phyloP scores from a whole-genome alignment of 2,888 invertebrate genomes.

The Gastracanthus pulcherrimus region DNA sequence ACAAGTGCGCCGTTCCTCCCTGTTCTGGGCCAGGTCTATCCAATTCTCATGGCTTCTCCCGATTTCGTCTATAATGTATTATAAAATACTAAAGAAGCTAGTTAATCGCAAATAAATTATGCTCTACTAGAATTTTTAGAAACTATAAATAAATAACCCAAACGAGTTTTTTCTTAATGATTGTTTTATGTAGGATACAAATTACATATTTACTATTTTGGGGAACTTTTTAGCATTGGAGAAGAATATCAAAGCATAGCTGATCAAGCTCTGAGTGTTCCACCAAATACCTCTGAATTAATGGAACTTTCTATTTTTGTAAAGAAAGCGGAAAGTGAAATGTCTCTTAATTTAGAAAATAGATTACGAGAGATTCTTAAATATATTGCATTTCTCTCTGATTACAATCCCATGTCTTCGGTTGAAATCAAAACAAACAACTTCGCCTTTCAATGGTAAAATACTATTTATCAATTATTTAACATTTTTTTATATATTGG shows the following conservation, averaged over 20 bases:
- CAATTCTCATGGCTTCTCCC: too few species aligned
- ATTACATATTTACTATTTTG: too few species aligned
- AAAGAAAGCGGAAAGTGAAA: slow-evolving; percentile 85
- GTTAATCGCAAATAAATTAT: too few species aligned
- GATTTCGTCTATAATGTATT: too few species aligned
- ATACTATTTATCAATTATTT: neutral
- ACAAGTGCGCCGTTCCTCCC: too few species aligned
- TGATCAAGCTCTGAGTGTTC: slow-evolving; percentile 87
- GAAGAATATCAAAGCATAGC: slow-evolving; percentile 91
- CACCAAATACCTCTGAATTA: slow-evolving; percentile 90
- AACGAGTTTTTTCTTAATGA: too few species aligned
- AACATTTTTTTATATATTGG: neutral
- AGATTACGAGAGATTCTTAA: slow-evolving; percentile 84
- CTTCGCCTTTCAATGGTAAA: slow-evolving; percentile 89
- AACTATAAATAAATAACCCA: too few species aligned
- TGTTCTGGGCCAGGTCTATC: too few species aligned
- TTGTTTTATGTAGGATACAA: too few species aligned
- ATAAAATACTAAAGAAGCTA: too few species aligned
- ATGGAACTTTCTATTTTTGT: slow-evolving; percentile 91
- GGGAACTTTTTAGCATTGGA: slow-evolving; percentile 81
- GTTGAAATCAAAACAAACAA: slow-evolving; percentile 94
- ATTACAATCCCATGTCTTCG: slow-evolving; percentile 88
- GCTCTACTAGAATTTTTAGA: too few species aligned
- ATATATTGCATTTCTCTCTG: slow-evolving; percentile 90
- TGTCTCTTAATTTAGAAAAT: slow-evolving; percentile 87